phyloP scores from a whole-genome alignment of 2,113 vertebrate species.

The Meleagris gallopavo region DNA sequence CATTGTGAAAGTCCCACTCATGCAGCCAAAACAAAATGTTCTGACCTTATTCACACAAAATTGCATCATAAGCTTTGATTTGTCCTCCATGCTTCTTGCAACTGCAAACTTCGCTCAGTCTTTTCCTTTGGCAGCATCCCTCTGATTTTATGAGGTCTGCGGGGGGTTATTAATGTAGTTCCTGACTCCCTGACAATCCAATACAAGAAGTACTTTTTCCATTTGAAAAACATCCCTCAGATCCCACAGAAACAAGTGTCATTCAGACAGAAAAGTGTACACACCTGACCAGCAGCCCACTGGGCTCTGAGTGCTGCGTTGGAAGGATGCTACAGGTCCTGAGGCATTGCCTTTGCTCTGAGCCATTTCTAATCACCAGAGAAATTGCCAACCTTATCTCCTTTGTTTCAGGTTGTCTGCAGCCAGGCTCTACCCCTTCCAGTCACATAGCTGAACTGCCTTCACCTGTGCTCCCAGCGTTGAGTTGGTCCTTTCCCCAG shows the following conservation, averaged over 20 bases:
- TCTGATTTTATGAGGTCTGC: slow-evolving; percentile 37
- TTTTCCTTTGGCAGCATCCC: slow-evolving; percentile 45
- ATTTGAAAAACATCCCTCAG: neutral
- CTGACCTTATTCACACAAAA: slow-evolving; percentile 54
- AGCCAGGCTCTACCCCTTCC: too few species aligned
- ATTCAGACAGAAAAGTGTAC: neutral
- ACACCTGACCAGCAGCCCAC: neutral
- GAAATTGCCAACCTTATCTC: neutral
- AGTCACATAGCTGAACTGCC: too few species aligned
- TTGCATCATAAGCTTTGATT: slow-evolving; percentile 24
- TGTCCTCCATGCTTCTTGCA: neutral
- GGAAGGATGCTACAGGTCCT: neutral
- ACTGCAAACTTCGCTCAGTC: neutral
- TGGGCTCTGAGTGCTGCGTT: neutral
- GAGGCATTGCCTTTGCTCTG: neutral
- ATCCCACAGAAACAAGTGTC: neutral
- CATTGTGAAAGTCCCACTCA: neutral
- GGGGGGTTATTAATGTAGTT: neutral
- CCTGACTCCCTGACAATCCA: slow-evolving; percentile 6
- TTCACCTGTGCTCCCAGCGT: too few species aligned
- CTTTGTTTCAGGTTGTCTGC: neutral
- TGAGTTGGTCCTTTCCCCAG: too few species aligned
- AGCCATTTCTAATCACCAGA: neutral
- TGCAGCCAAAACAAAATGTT: slow-evolving; percentile 63
- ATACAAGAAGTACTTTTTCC: neutral